phyloP scores from a whole-genome alignment of 2,113 vertebrate species.

The Phylloscopus trochilus region DNA sequence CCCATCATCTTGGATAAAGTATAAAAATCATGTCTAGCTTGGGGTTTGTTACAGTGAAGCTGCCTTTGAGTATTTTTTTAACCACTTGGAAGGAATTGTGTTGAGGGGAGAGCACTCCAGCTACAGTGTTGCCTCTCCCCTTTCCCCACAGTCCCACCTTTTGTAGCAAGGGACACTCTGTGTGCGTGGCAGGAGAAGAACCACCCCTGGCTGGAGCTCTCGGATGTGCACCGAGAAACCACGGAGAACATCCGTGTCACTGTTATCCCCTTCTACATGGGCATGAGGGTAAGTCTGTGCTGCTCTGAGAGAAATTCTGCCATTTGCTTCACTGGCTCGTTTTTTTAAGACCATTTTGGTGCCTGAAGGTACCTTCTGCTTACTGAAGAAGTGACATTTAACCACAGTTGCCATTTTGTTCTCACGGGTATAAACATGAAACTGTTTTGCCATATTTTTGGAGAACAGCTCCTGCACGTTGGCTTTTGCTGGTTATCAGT shows the following conservation, averaged over 20 bases:
- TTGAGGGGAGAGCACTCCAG: background rate
- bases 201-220: constrained; percentile 97
- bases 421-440: background rate
- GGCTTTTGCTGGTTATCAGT: background rate
- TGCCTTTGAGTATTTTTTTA: background rate
- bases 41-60: background rate
- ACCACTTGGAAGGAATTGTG: background rate
- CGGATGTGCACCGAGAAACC: constrained; percentile 94
- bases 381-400: background rate
- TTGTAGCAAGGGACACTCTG: constrained; percentile 89
- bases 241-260: constrained; percentile 97
- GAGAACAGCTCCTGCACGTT: background rate
- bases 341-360: background rate
- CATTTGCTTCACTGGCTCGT: background rate
- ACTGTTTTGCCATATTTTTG: background rate
- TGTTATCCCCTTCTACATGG: constrained; percentile 99
- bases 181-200: constrained; percentile 98
- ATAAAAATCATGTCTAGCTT: background rate
- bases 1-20: background rate
- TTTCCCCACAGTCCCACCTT: constrained; percentile 80
- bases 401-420: accelerated
- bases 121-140: background rate
- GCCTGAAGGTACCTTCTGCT: background rate
- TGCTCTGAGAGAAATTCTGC: background rate
- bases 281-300: constrained; percentile 87